Percentiles rank a stretch among this genome's conserved stretches.
Conservation (phyloP, 1,140 invertebrate genomes). For the Papilio glaucus region DNA sequence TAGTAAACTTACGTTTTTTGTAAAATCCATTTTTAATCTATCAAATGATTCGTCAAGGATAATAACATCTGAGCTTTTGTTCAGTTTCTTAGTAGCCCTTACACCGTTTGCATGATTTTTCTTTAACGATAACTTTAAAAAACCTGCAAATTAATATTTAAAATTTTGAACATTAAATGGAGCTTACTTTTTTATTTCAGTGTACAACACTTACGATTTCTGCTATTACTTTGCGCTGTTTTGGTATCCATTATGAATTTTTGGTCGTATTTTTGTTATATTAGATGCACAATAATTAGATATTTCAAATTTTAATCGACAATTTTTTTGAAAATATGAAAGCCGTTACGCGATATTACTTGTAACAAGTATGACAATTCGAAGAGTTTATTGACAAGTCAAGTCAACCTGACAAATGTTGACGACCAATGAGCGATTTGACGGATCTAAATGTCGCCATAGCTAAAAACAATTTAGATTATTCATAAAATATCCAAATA, state of each 20-base stretch:
- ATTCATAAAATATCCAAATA: too few species aligned
- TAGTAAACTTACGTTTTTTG: slow-evolving; percentile 57
- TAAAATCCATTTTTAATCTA: slow-evolving; percentile 54
- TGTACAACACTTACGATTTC: slow-evolving; percentile 57
- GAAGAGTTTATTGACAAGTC: neutral
- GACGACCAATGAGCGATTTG: neutral
- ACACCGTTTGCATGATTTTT: slow-evolving; percentile 59
- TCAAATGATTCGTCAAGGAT: slow-evolving; percentile 74
- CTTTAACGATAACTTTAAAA: slow-evolving; percentile 67
- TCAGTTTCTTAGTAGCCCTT: slow-evolving; percentile 49
- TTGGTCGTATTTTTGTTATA: neutral
- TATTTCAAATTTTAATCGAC: neutral
- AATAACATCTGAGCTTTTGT: slow-evolving; percentile 62
- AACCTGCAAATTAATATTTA: slow-evolving; percentile 54
- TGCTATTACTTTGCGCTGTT: slow-evolving; percentile 45
- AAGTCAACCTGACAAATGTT: neutral
- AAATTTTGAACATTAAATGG: neutral
- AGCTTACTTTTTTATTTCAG: neutral
- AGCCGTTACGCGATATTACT: neutral
- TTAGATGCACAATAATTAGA: neutral
- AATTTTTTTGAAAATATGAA: slow-evolving; percentile 9
- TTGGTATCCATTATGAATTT: slow-evolving; percentile 55
- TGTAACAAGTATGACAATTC: neutral
- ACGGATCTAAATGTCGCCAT: neutral
- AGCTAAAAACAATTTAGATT: neutral